These are phyloP conservation scores for Iselma pallidipennis DNA, from an alignment of 2,888 invertebrate species.

Conservation along the genomic window DNA sequence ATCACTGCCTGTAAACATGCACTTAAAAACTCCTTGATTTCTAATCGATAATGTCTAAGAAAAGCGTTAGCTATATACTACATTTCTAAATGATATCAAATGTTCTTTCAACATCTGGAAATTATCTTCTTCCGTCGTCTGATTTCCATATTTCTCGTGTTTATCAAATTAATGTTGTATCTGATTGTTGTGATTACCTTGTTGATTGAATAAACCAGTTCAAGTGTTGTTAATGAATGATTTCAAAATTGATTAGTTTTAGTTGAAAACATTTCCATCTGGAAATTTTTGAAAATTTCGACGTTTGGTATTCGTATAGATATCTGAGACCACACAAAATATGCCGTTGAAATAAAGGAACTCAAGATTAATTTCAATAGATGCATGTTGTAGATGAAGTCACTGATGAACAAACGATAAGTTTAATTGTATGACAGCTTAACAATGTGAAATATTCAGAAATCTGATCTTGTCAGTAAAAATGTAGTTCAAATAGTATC, in stretches of 20 bases:
- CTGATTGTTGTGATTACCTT: no score
- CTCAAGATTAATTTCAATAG: conserved; percentile 22
- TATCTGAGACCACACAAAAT: conserved; percentile 17
- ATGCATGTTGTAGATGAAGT: conserved; percentile 44
- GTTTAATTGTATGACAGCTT: conserved; percentile 44
- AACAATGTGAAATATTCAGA: conserved; percentile 47
- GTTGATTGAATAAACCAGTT: no score
- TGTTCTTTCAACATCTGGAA: no score
- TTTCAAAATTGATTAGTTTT: no score
- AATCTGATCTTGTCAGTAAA: conserved; percentile 45
- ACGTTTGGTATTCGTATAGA: not conserved
- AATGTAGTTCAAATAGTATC: conserved; percentile 33
- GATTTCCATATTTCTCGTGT: not conserved
- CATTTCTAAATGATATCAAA: no score
- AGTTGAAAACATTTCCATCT: not conserved
- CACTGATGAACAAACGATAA: conserved; percentile 50
- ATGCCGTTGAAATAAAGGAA: conserved; percentile 15
- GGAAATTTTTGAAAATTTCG: not conserved
- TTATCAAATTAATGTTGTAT: no score
- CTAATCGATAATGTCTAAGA: conserved; percentile 30
- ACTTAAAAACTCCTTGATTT: conserved; percentile 29
- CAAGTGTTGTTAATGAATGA: no score
- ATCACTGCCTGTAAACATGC: conserved; percentile 34
- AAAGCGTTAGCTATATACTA: not conserved
- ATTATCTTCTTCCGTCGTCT: no score